Conservation (phyloP, 2,113 vertebrate genomes). For the Alaudala cheleensis region DNA sequence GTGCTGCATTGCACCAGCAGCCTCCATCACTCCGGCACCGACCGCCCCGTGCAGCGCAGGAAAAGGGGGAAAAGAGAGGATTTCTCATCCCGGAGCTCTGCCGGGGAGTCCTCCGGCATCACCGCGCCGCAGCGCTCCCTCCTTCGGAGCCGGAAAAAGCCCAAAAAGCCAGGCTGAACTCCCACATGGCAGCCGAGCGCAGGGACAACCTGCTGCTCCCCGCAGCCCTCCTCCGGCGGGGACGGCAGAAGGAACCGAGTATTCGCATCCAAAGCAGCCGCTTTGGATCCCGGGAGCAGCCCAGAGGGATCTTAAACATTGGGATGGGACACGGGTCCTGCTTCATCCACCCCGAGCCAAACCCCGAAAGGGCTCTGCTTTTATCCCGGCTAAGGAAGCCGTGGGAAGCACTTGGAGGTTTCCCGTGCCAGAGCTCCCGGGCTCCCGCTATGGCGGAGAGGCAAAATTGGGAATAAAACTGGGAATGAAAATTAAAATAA, state of each 20-base stretch:
- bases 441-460: not conserved
- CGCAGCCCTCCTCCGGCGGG: not conserved
- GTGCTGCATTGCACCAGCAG: constrained; percentile 62
- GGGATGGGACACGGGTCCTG: not conserved
- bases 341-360: not conserved
- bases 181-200: not conserved
- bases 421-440: not conserved
- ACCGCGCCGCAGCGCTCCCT: not conserved
- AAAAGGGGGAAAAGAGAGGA: no score
- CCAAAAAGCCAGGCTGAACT: not conserved
- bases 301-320: not conserved
- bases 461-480: accelerated
- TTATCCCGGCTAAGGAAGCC: accelerated
- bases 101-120: not conserved
- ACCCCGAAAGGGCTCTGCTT: accelerated
- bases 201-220: not conserved
- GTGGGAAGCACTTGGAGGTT: not conserved
- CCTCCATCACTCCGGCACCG: not conserved
- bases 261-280: accelerated
- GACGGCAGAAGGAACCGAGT: accelerated
- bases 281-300: not conserved
- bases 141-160: not conserved
- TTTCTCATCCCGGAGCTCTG: not conserved
- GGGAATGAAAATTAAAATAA: not conserved
- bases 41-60: accelerated